Evolutionary conservation across 2,888 invertebrate genomes (phyloP), one percentile per base, ranked within the genome.

Genomic region (Acleris laterana): DNA sequence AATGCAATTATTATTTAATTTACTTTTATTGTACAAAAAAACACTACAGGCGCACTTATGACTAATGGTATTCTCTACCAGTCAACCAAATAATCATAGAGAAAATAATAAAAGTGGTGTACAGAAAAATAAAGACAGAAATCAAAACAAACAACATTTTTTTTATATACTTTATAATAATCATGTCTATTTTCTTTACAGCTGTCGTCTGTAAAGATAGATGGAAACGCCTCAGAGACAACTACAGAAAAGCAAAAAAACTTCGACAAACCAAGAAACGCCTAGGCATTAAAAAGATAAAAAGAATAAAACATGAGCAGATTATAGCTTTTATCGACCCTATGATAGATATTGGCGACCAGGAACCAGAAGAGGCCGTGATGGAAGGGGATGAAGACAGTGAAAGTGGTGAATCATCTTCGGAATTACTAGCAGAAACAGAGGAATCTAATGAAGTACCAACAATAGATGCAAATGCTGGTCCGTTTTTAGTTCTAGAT

Each of bases 201-300:
- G 66, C 61, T 1, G 38, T 32, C 25, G 61, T 57, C 51, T 66
- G 66, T 46, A 50, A 32, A 32, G 66, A 66, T 2, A 28, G 61
- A 16, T 62, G 66, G 66, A 66, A 62, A 25, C 50, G 56, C 13
- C 32, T 62, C 1, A 55, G 66, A 48, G 66, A 66, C 46, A 66
- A 66, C 48, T 66, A 66, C 61, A 61, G 61, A 38, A 28, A 28
- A 48, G 66, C 66, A 1, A 22, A 17, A 13, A 66, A 62, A 6
- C 51, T 52, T 1, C 55, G 66, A 6, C 16, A 38, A 25, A 48
- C 19, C 1, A 61, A 62, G 11, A 61, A 62, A 19, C 42, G 19
- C 0, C 61, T 57, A 52, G 66, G 66, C 25, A 16, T 51, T 1
- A 62, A 17, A 7, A 61, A 25, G 25, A 1, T 66, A 11, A 66